Conservation (phyloP, 2,888 invertebrate species). For the Drosophila mulleri region DNA sequence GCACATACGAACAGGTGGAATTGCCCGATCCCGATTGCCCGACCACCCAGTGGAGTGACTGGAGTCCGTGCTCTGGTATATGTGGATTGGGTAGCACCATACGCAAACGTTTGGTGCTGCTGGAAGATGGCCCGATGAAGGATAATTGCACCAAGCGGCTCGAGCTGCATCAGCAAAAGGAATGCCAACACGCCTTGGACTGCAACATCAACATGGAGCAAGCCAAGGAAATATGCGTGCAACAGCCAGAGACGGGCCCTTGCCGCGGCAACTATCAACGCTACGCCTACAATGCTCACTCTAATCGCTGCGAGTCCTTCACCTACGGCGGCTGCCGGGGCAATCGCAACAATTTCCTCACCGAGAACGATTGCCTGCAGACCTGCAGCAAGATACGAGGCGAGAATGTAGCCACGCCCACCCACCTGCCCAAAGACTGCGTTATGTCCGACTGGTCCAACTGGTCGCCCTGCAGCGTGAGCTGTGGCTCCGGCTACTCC, state of each 20-base stretch:
- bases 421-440: conserved; percentile 87
- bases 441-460: conserved; percentile 92
- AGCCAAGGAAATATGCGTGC: conserved; percentile 94
- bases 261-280: conserved; percentile 95
- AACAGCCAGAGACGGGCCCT: conserved; percentile 91
- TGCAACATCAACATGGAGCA: conserved; percentile 91
- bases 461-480: conserved; percentile 93
- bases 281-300: conserved; percentile 92
- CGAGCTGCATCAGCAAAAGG: conserved; percentile 91
- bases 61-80: conserved; percentile 95
- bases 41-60: conserved; percentile 95
- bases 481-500: conserved; percentile 91
- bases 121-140: conserved; percentile 88
- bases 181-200: conserved; percentile 89
- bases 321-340: conserved; percentile 95
- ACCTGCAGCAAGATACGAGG: conserved; percentile 86
- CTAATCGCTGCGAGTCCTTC: conserved; percentile 93
- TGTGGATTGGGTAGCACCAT: conserved; percentile 92
- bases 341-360: conserved; percentile 95
- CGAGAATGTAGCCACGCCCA: neutral
- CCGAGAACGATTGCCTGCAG: conserved; percentile 90
- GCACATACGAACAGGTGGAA: conserved; percentile 86
- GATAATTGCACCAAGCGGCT: conserved; percentile 89
- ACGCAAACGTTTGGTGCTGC: conserved; percentile 90
- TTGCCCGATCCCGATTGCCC: conserved; percentile 87